Evolutionary conservation across 2,113 vertebrate genomes (phyloP).

Genomic region (Dasyornis broadbenti): DNA sequence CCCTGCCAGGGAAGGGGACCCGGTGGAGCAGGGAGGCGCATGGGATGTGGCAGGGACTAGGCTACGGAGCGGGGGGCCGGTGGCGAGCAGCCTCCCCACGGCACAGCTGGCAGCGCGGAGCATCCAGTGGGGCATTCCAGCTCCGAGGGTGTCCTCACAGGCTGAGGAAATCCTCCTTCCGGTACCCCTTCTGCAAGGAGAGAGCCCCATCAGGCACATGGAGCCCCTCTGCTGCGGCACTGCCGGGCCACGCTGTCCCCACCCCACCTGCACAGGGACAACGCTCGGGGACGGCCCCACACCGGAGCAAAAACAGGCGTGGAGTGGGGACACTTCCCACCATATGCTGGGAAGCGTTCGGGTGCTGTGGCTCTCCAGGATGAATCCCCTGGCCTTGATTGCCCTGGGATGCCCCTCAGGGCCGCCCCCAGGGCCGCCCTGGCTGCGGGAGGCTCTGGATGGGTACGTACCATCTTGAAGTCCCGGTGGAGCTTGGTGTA

Average conservation of each 20-base stretch:
- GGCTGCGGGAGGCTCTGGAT: rapidly evolving
- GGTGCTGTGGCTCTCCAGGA: not conserved
- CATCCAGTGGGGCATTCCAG: not conserved
- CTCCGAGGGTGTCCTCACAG: slow-evolving; percentile 20
- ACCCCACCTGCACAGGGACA: not conserved
- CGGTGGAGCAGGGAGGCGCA: rapidly evolving
- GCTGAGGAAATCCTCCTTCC: slow-evolving; percentile 77
- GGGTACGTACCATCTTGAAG: slow-evolving; percentile 76
- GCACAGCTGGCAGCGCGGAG: not conserved
- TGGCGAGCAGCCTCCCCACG: not conserved
- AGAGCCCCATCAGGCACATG: not conserved
- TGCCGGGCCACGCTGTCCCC: rapidly evolving
- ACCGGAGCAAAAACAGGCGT: rapidly evolving
- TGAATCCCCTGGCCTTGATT: not conserved
- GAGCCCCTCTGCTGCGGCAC: rapidly evolving
- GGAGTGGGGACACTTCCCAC: rapidly evolving
- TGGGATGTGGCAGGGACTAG: not conserved
- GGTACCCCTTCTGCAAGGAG: slow-evolving; percentile 75
- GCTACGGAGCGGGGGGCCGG: rapidly evolving
- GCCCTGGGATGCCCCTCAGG: not conserved
- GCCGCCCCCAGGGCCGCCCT: rapidly evolving
- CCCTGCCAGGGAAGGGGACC: rapidly evolving
- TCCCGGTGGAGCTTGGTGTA: slow-evolving; percentile 89
- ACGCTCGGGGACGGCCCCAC: not conserved
- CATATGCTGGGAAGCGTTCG: rapidly evolving